Evolutionary conservation across 2,888 invertebrate species (phyloP).

Genomic region (Noctua fimbriata): DNA sequence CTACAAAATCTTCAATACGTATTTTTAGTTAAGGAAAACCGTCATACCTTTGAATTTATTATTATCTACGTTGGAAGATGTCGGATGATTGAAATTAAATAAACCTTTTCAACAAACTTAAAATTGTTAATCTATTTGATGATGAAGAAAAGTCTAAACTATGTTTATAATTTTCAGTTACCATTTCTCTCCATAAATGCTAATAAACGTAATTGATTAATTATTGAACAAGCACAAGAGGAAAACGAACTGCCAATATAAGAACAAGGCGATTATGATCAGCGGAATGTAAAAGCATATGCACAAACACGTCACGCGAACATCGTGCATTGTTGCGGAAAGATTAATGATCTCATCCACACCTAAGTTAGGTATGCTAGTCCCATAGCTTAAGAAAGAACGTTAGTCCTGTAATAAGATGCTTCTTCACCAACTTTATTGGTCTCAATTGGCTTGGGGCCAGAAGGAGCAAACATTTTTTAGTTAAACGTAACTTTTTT

Average conservation of each 20-base stretch:
- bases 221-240: constrained; percentile 44
- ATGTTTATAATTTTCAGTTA: constrained; percentile 6
- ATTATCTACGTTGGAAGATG: background rate
- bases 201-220: constrained; percentile 44
- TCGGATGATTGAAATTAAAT: background rate
- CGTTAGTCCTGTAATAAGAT: background rate
- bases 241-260: constrained; percentile 54
- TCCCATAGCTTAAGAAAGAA: background rate
- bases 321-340: constrained; percentile 52
- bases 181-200: constrained; percentile 33
- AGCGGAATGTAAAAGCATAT: constrained; percentile 67
- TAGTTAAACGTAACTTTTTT: background rate
- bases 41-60: background rate
- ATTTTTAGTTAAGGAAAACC: background rate
- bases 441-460: background rate
- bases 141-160: background rate
- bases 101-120: background rate
- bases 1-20: background rate
- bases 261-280: constrained; percentile 47
- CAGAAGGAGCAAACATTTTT: background rate
- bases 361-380: constrained; percentile 12
- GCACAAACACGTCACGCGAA: constrained; percentile 64
- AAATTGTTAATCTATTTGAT: background rate
- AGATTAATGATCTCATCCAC: constrained; percentile 63
- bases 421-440: background rate